phyloP scores from a whole-genome alignment of 2,113 vertebrate genomes.

The Damaliscus lunatus region DNA sequence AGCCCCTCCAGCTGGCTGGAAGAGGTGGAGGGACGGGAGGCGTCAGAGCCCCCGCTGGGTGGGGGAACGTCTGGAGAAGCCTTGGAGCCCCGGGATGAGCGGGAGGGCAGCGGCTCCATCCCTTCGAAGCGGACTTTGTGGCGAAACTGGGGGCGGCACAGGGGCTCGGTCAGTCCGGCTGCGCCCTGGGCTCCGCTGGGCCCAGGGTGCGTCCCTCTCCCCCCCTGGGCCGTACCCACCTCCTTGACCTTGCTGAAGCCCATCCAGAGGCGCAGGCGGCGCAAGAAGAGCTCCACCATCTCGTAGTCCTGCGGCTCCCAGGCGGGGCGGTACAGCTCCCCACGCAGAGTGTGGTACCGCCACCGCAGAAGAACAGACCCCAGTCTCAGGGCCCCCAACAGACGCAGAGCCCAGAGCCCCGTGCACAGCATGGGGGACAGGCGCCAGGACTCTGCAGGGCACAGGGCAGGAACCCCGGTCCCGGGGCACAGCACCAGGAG shows the following conservation, averaged over 20 bases:
- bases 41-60: conserved; percentile 89
- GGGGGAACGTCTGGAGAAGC: conserved; percentile 89
- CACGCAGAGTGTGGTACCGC: conserved; percentile 87
- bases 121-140: conserved; percentile 98
- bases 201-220: conserved; percentile 27
- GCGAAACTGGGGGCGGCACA: conserved; percentile 87
- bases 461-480: conserved; percentile 73
- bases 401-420: conserved; percentile 84
- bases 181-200: background rate
- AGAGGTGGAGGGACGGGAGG: conserved; percentile 90
- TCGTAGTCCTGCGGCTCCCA: conserved; percentile 97
- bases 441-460: conserved; percentile 68
- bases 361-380: conserved; percentile 83
- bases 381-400: conserved; percentile 86
- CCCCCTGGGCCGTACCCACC: conserved; percentile 83
- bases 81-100: conserved; percentile 92
- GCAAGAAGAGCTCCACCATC: conserved; percentile 96
- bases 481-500: conserved; percentile 84
- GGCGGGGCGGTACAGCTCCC: conserved; percentile 92
- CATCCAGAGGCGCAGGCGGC: conserved; percentile 97
- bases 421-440: conserved; percentile 83
- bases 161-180: conserved; percentile 65
- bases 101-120: conserved; percentile 95
- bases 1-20: conserved; percentile 91
- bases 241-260: conserved; percentile 97